Evolutionary conservation across 2,888 invertebrate species (phyloP).

Genomic region (Drosophila conformis): DNA sequence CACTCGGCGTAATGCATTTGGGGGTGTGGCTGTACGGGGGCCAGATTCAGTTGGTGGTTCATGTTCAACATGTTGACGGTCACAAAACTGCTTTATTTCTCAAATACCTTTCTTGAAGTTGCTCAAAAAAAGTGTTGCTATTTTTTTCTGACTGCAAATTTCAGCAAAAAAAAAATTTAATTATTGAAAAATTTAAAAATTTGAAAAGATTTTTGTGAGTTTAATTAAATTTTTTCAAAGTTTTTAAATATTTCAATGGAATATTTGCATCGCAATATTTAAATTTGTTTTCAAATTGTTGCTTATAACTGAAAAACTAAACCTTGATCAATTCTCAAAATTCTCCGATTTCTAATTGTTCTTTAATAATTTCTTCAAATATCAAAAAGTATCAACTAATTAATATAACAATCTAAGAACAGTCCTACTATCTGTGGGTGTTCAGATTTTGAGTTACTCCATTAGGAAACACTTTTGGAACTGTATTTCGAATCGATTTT

Average conservation of each 20-base stretch:
- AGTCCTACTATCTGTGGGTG: neutral
- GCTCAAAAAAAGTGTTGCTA: neutral
- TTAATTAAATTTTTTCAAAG: neutral
- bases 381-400: neutral
- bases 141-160: neutral
- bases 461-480: neutral
- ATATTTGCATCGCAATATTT: neutral
- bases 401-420: neutral
- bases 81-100: neutral
- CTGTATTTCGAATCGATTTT: neutral
- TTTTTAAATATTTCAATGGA: neutral
- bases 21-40: slow-evolving; percentile 40
- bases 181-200: neutral
- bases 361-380: neutral
- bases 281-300: neutral
- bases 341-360: neutral
- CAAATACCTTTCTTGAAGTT: neutral
- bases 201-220: neutral
- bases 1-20: slow-evolving; percentile 74
- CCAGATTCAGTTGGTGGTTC: slow-evolving; percentile 40
- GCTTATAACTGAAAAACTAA: neutral
- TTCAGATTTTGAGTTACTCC: neutral
- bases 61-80: slow-evolving; percentile 49
- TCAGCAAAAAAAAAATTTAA: neutral
- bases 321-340: neutral